These are phyloP conservation scores for Julus scanicus DNA, from an alignment of 2,888 invertebrate species.

Conservation along the genomic window DNA sequence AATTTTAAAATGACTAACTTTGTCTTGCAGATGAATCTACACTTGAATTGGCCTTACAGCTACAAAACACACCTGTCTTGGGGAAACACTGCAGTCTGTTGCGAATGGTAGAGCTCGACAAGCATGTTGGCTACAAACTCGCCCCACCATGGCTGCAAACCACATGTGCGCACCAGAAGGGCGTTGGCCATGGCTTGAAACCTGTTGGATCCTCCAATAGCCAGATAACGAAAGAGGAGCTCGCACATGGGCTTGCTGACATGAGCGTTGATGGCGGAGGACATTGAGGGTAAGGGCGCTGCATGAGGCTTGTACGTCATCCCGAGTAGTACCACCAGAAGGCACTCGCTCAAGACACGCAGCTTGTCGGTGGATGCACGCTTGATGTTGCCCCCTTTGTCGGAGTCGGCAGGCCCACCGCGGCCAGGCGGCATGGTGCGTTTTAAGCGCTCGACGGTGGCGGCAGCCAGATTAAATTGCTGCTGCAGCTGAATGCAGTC, in stretches of 20 bases:
- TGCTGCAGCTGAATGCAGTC: slow-evolving; percentile 90
- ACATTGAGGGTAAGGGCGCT: not conserved
- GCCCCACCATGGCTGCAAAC: slow-evolving; percentile 87
- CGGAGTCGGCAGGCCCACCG: slow-evolving; percentile 65
- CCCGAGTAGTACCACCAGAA: slow-evolving; percentile 80
- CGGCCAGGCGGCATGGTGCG: slow-evolving; percentile 64
- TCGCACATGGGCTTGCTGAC: slow-evolving; percentile 66
- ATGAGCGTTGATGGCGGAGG: slow-evolving; percentile 45
- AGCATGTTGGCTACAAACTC: slow-evolving; percentile 86
- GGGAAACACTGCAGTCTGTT: slow-evolving; percentile 82
- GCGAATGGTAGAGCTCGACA: slow-evolving; percentile 80
- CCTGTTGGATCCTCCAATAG: slow-evolving; percentile 81
- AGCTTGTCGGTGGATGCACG: slow-evolving; percentile 80
- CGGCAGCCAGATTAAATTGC: slow-evolving; percentile 85
- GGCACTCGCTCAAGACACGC: slow-evolving; percentile 81
- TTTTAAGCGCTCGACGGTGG: slow-evolving; percentile 80
- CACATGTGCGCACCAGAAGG: slow-evolving; percentile 81
- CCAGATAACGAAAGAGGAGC: slow-evolving; percentile 77
- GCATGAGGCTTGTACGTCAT: slow-evolving; percentile 55
- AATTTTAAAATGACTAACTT: not conserved
- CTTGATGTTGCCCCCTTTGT: not conserved
- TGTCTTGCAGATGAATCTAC: too few relatives aligned
- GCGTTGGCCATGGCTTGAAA: slow-evolving; percentile 83
- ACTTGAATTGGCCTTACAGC: too few relatives aligned
- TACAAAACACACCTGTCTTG: slow-evolving; percentile 78